These are phyloP conservation scores for Ametastegia equiseti DNA, from an alignment of 2,888 invertebrate genomes.

Conservation along the genomic window DNA sequence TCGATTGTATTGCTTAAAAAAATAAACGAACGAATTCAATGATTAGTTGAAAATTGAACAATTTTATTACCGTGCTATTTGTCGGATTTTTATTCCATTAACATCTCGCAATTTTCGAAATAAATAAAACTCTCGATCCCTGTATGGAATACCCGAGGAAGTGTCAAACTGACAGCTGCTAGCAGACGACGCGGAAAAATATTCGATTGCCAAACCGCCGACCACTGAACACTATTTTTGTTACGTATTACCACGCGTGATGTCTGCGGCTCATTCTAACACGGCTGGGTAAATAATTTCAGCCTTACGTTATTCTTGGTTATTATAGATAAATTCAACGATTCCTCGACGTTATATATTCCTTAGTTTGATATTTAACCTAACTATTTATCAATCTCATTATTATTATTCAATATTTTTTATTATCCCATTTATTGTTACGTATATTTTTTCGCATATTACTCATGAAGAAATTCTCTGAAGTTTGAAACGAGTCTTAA, in stretches of 20 bases:
- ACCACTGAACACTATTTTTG: slow-evolving; percentile 9
- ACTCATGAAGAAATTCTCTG: background rate
- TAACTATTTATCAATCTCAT: background rate
- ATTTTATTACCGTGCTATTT: background rate
- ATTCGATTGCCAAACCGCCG: background rate
- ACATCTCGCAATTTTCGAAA: background rate
- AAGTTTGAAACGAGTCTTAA: background rate
- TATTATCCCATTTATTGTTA: too few species aligned
- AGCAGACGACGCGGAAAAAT: slow-evolving; percentile 31
- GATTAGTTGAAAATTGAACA: background rate
- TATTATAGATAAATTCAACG: background rate
- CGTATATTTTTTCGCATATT: background rate
- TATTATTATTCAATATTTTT: too few species aligned
- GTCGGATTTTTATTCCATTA: background rate
- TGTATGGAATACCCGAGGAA: slow-evolving; percentile 1
- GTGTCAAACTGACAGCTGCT: slow-evolving; percentile 42
- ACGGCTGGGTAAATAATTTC: background rate
- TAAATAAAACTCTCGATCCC: background rate
- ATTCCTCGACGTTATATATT: background rate
- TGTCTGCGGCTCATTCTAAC: background rate
- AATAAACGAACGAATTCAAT: background rate
- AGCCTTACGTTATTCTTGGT: background rate
- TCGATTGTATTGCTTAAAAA: background rate
- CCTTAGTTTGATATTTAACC: background rate
- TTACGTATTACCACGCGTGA: background rate